phyloP scores from a whole-genome alignment of 1,140 invertebrate genomes.

The Pseudomyrmex gracilis region DNA sequence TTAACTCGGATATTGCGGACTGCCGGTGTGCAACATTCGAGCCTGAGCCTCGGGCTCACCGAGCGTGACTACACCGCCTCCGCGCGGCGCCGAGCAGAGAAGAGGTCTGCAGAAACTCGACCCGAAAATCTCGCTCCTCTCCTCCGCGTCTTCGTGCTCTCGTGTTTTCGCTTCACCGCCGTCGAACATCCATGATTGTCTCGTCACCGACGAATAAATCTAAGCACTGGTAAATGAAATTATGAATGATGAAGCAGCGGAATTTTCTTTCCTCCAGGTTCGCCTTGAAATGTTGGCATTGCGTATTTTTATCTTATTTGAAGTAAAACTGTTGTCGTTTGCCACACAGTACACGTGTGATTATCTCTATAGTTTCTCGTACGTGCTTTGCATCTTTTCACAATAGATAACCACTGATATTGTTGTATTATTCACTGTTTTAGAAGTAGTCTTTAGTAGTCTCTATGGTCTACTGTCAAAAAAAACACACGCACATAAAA shows the following conservation, averaged over 20 bases:
- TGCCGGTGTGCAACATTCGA: conserved; percentile 30
- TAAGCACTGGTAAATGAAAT: neutral
- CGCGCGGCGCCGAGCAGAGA: conserved; percentile 19
- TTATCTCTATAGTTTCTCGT: neutral
- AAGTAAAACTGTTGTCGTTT: neutral
- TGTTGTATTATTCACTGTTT: neutral
- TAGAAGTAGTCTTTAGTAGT: neutral
- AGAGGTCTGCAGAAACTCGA: conserved; percentile 46
- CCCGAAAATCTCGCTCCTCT: conserved; percentile 48
- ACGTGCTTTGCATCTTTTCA: neutral
- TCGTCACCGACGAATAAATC: no score
- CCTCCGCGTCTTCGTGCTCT: conserved; percentile 26
- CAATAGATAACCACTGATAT: conserved; percentile 1
- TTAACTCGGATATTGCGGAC: conserved; percentile 33
- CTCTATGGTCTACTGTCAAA: neutral
- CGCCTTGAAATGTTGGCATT: neutral
- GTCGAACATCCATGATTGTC: neutral
- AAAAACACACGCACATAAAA: neutral
- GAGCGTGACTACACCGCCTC: conserved; percentile 53
- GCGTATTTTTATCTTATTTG: conserved; percentile 23
- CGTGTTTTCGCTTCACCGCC: neutral
- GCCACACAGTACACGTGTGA: neutral
- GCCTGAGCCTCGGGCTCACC: conserved; percentile 46
- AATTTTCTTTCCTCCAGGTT: neutral
- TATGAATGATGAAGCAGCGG: neutral